phyloP scores from a whole-genome alignment of 1,140 invertebrate genomes.

The Hypsibius dujardini region DNA sequence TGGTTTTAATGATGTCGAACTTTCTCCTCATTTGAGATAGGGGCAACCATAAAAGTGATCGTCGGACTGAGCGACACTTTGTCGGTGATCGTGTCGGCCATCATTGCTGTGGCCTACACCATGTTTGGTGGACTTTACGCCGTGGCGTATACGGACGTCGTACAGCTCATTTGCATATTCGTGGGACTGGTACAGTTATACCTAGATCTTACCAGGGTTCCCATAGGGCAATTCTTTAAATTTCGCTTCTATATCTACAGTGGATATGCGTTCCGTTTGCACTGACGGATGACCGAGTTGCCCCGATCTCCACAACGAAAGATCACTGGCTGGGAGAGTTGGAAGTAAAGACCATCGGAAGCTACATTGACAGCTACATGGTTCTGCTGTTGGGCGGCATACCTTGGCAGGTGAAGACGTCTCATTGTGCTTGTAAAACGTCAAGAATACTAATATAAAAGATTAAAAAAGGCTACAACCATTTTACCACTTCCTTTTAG shows the following conservation, averaged over 20 bases:
- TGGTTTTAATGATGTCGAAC: too few relatives aligned
- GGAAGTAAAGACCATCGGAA: conserved; percentile 50
- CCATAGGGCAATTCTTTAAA: too few relatives aligned
- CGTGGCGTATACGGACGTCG: conserved; percentile 95
- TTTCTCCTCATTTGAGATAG: conserved; percentile 32
- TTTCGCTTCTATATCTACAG: conserved; percentile 32
- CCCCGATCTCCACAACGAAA: conserved; percentile 52
- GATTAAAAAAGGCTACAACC: too few relatives aligned
- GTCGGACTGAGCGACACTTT: conserved; percentile 79
- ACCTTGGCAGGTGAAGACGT: conserved; percentile 65
- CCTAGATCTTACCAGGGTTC: too few relatives aligned
- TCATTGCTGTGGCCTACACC: conserved; percentile 90
- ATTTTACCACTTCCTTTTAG: too few relatives aligned
- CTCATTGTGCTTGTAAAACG: too few relatives aligned
- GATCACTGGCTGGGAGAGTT: conserved; percentile 76
- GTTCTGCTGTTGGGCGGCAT: conserved; percentile 89
- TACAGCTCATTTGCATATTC: conserved; percentile 96
- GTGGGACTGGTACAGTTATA: conserved; percentile 56
- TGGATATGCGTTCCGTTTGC: conserved; percentile 97
- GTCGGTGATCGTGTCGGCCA: conserved; percentile 81
- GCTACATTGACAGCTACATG: conserved; percentile 74
- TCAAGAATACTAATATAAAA: too few relatives aligned
- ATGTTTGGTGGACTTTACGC: conserved; percentile 91
- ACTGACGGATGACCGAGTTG: conserved; percentile 61
- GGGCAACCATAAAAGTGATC: conserved; percentile 83